Evolutionary conservation across 53 echinoderm and acorn worm species (phyloP), one percentile per base, ranked within the genome.

Genomic region (Patiria pectinifera): DNA sequence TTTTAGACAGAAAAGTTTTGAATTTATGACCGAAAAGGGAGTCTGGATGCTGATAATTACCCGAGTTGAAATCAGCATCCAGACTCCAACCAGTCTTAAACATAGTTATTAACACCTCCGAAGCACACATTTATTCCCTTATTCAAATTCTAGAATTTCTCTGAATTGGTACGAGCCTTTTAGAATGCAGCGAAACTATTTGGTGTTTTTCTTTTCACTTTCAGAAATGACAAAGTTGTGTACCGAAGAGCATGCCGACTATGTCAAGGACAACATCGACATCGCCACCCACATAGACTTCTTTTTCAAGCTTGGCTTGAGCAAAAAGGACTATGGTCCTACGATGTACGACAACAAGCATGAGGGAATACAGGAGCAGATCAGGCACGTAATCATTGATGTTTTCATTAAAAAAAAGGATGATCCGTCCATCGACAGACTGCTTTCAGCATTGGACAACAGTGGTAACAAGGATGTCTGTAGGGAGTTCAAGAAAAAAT

Each of bases 251-350:
- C 85, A 85, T 58, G 1, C 46, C 0, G 70, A 85, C 45, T 85
- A 66, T 69, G 85, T 85, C 19, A 85, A 66, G 21, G 69, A 66
- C 21, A 69, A 85, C 13, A 85, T 85, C 70, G 10, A 4, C 69
- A 11, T 45, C 46, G 19, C 6, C 1, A 85, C 12, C 0, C 69
- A 18, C 16, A 0, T 4, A 45, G 85, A 66, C 70, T 45, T 85
- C 45, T 85, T 69, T 69, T 4, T 45, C 70, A 85, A 85, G 46
- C 70, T 85, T 9, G 60, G 60, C 2, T 10, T 85, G 44, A 45
- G 45, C 18, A 11, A 16, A 4, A 85, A 85, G 4, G 43, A 6
- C 16, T 16, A 69, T 19, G 69, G 45, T 3, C 2, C 11, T 0
- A 21, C 45, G 47, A 6, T 13, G 16, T 14, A 11, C 70, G 70